Percentiles rank a stretch among this genome's conserved stretches.
Evolutionary conservation across 2,113 vertebrate genomes (phyloP).

Genomic region (Ceuthmochares aereus): DNA sequence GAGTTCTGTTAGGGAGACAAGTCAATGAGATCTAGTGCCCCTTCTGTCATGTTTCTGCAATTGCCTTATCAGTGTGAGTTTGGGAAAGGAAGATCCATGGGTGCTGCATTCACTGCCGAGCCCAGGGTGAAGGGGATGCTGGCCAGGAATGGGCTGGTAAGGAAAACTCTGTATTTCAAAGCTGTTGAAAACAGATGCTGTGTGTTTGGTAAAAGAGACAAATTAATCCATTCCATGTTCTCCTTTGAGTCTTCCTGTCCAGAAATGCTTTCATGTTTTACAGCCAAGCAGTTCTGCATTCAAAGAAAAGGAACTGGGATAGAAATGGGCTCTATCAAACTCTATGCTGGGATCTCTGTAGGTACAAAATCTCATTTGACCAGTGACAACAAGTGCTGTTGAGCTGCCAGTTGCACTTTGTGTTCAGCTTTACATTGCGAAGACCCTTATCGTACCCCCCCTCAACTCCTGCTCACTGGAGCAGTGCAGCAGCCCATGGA

Average conservation of each 20-base stretch:
- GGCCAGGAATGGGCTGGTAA: background rate
- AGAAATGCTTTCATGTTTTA: constrained; percentile 29
- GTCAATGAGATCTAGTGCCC: background rate
- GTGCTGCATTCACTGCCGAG: background rate
- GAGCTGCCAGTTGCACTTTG: background rate
- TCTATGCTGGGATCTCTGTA: background rate
- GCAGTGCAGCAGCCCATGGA: fast-evolving
- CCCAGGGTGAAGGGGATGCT: background rate
- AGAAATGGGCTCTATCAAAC: fast-evolving
- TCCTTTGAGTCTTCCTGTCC: background rate
- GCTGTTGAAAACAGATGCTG: background rate
- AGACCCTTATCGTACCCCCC: background rate
- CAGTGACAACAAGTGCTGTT: background rate
- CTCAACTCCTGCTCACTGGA: fast-evolving
- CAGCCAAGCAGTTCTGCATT: background rate
- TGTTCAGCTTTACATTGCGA: fast-evolving
- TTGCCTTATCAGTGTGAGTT: background rate
- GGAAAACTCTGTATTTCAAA: constrained; percentile 4
- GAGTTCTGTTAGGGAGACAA: background rate
- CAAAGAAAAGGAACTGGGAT: background rate
- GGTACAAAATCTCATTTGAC: background rate
- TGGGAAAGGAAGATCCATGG: background rate
- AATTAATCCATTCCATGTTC: background rate
- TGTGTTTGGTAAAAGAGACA: background rate
- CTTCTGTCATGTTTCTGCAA: background rate